These are phyloP conservation scores for Uropsilus gracilis DNA, from an alignment of 2,113 vertebrate species.

Conservation along the genomic window DNA sequence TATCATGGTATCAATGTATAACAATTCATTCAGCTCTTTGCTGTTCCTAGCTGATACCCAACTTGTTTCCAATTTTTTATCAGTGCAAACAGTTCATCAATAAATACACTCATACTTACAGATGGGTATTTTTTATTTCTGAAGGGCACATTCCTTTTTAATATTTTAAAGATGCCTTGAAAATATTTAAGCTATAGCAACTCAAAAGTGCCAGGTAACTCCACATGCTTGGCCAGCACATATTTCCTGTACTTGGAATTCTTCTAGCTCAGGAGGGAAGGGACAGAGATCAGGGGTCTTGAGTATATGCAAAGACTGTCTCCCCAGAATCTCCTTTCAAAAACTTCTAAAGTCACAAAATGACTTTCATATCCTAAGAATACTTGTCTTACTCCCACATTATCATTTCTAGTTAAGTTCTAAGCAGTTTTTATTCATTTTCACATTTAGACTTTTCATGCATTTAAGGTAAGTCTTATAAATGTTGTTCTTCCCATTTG, in stretches of 20 bases:
- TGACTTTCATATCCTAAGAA: background rate
- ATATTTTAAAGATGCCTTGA: background rate
- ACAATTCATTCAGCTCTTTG: background rate
- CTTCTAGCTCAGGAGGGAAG: background rate
- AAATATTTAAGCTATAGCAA: background rate
- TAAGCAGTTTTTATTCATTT: constrained; percentile 1
- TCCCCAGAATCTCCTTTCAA: background rate
- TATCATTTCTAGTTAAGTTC: background rate
- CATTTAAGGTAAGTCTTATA: background rate
- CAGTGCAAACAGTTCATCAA: background rate
- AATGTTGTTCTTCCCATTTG: background rate
- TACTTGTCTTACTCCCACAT: background rate
- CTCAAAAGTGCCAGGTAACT: background rate
- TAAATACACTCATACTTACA: background rate
- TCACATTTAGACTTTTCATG: background rate
- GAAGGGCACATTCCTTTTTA: background rate
- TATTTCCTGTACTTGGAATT: no score
- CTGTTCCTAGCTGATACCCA: background rate
- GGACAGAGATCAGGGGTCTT: background rate
- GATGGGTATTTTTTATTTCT: background rate
- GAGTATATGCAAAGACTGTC: background rate
- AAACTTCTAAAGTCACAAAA: background rate
- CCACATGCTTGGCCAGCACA: background rate
- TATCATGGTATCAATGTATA: background rate
- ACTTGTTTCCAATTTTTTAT: background rate